Evolutionary conservation across 1,140 invertebrate species (phyloP).

Genomic region (Sesamia nonagrioides): DNA sequence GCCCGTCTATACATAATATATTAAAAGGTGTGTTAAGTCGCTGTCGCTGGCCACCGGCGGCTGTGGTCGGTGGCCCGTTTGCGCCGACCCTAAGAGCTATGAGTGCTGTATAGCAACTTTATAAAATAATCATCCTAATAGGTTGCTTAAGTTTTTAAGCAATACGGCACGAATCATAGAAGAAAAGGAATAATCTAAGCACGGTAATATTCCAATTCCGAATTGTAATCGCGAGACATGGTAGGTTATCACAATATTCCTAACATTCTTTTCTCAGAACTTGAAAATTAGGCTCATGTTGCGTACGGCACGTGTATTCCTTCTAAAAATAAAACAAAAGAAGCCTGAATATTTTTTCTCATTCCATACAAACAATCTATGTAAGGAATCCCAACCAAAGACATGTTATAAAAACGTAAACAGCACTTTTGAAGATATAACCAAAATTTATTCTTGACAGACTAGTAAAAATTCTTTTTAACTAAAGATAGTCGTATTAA

Average conservation of each 20-base stretch:
- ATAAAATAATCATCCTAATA: no score
- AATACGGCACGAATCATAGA: no score
- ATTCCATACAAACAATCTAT: neutral
- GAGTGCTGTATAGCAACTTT: no score
- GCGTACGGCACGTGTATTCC: neutral
- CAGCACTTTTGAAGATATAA: neutral
- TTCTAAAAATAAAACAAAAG: neutral
- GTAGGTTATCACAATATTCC: neutral
- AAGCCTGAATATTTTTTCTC: neutral
- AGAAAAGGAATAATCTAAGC: no score
- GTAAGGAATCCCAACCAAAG: neutral
- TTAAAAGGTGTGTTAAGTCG: no score
- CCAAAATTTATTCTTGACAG: constrained; percentile 6
- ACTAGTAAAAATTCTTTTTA: neutral
- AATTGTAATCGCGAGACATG: neutral
- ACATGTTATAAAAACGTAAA: constrained; percentile 13
- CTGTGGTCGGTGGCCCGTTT: no score
- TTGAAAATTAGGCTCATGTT: neutral
- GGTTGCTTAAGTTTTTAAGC: no score
- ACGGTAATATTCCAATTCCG: no score
- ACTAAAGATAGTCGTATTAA: neutral
- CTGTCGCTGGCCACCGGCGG: no score
- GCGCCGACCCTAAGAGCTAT: no score
- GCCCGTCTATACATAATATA: no score
- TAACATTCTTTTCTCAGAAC: neutral